phyloP scores from a whole-genome alignment of 2,113 vertebrate genomes.

The Paracanthobrama guichenoti region DNA sequence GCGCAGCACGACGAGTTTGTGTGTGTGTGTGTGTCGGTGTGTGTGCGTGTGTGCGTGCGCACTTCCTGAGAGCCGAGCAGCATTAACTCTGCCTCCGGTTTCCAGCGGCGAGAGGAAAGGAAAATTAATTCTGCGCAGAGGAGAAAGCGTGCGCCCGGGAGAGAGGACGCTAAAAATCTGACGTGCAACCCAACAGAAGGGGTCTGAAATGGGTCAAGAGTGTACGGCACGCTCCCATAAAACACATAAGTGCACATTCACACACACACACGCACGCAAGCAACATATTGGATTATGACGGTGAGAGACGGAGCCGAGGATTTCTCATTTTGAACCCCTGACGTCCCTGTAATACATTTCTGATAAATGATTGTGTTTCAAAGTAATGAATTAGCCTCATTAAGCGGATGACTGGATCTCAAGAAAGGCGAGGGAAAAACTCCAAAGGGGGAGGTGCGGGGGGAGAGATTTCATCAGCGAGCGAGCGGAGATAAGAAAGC shows the following conservation, averaged over 20 bases:
- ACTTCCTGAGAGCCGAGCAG: slow-evolving; percentile 31
- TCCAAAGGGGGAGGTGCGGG: slow-evolving; percentile 1
- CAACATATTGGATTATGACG: slow-evolving; percentile 40
- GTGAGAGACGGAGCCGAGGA: slow-evolving; percentile 26
- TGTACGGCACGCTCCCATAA: neutral
- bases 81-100: slow-evolving; percentile 34
- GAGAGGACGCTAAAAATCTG: slow-evolving; percentile 2
- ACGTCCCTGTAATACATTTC: slow-evolving; percentile 48
- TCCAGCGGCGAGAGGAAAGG: slow-evolving; percentile 37
- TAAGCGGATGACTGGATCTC: slow-evolving; percentile 57
- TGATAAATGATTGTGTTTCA: slow-evolving; percentile 56
- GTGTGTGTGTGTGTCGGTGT: neutral
- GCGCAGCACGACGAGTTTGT: too few species aligned
- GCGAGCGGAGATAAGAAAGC: slow-evolving; percentile 23
- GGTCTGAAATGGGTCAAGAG: slow-evolving; percentile 26
- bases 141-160: neutral
- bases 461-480: slow-evolving; percentile 38
- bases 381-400: slow-evolving; percentile 60
- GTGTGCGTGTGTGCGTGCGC: neutral
- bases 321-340: slow-evolving; percentile 44
- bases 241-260: neutral
- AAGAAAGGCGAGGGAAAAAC: slow-evolving; percentile 46
- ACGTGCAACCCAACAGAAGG: neutral
- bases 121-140: slow-evolving; percentile 35
- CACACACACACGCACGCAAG: neutral